Evolutionary conservation across 2,888 invertebrate species (phyloP), one percentile per base, ranked within the genome.

Genomic region (Embidobia sp.): DNA sequence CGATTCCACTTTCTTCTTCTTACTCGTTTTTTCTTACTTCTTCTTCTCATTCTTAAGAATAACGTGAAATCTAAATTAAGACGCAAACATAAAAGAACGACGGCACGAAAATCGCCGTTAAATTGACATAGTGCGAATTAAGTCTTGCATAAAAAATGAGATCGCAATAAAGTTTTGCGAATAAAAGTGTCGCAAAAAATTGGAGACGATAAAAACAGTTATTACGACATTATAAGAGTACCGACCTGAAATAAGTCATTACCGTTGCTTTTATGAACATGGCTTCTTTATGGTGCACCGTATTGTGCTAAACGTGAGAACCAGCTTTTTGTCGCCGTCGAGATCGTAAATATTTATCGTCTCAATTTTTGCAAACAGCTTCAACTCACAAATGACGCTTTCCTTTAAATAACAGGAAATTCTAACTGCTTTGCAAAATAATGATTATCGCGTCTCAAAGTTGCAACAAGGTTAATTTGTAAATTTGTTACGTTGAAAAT

Each of bases 341-440:
- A n/a, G 13, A 10, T 35, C 26, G 48, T 48, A 48, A 48, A 63
- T 49, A 63, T 37, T 48, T 59, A 33, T 59, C 15, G 22, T 8
- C 11, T 27, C 26, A 8, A 26, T 26, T 61, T 46, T 22, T 53
- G 16, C 29, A n/a, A 33, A 59, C 59, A 16, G 16, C 57, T 57
- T 57, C 57, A 42, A 57, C 42, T 42, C 42, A n/a, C n/a, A n/a
- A n/a, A n/a, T n/a, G n/a, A n/a, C n/a, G n/a, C n/a, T n/a, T n/a
- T n/a, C n/a, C n/a, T n/a, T n/a, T n/a, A n/a, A n/a, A n/a, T n/a
- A n/a, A n/a, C n/a, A n/a, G n/a, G n/a, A n/a, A n/a, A n/a, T n/a
- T n/a, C n/a, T n/a, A n/a, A n/a, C n/a, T n/a, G n/a, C n/a, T n/a
- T n/a, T n/a, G n/a, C n/a, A n/a, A n/a, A n/a, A n/a, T n/a, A n/a